Evolutionary conservation across 2,888 invertebrate species (phyloP).

Genomic region (Amblyjoppa proteus): DNA sequence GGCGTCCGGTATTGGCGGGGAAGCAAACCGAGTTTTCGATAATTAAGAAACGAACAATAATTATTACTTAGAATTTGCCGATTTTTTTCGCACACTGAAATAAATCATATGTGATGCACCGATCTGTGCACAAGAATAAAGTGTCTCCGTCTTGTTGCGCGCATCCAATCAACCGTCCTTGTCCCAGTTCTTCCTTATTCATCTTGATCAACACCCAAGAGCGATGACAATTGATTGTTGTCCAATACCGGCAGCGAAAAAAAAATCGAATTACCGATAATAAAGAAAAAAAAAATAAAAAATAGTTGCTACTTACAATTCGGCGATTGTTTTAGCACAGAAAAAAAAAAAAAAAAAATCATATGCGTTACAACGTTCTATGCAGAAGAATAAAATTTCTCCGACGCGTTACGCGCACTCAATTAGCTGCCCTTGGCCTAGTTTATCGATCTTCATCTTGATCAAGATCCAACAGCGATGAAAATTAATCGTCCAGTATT

Average conservation of each 20-base stretch:
- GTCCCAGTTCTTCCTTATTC: no score
- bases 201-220: no score
- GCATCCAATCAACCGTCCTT: not conserved
- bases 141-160: not conserved
- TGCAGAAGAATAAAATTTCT: conserved; percentile 6
- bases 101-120: not conserved
- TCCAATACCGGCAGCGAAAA: no score
- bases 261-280: not conserved
- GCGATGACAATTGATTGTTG: no score
- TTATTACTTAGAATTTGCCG: not conserved
- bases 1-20: no score
- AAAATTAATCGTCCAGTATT: no score
- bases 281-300: not conserved
- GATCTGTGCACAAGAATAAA: conserved; percentile 12
- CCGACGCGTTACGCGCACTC: not conserved
- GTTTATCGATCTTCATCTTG: no score
- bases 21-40: not conserved
- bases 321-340: conserved; percentile 4
- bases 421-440: no score
- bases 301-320: not conserved
- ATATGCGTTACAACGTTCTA: not conserved
- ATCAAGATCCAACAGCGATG: no score
- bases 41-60: not conserved
- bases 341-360: not conserved
- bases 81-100: conserved; percentile 6